phyloP scores from a whole-genome alignment of 2,888 invertebrate genomes.

The Tetanocera ferruginea region DNA sequence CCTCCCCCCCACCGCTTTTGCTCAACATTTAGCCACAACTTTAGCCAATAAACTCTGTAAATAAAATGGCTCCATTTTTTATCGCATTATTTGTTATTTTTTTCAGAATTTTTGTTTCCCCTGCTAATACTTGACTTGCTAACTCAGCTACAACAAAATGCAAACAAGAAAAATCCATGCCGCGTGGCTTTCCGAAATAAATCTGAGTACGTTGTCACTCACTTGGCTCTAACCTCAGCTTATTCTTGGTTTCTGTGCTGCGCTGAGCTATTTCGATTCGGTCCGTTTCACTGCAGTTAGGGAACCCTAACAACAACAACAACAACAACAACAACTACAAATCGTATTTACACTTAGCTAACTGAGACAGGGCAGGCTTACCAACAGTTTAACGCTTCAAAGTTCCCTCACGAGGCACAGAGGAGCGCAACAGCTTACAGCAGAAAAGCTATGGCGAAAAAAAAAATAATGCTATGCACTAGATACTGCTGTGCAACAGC shows the following conservation, averaged over 20 bases:
- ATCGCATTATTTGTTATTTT: too few relatives aligned
- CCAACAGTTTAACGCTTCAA: neutral
- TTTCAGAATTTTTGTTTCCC: too few relatives aligned
- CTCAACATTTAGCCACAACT: neutral
- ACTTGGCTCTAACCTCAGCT: neutral
- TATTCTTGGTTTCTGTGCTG: neutral
- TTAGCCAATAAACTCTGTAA: neutral
- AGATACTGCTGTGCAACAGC: neutral
- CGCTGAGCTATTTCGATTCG: neutral
- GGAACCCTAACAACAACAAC: neutral
- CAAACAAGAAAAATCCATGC: neutral
- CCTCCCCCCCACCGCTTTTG: neutral
- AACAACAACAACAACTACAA: neutral
- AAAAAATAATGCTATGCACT: neutral
- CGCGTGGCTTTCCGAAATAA: conserved; percentile 1
- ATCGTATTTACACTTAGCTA: neutral
- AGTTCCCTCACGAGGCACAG: neutral
- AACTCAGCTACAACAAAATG: neutral
- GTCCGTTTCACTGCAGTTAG: neutral
- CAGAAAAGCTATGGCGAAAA: neutral
- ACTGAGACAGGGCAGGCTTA: neutral
- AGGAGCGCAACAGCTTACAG: neutral
- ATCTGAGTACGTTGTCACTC: conserved; percentile 10
- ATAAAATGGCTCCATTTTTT: too few relatives aligned
- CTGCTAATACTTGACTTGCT: too few relatives aligned